These are phyloP conservation scores for Lottia scabra DNA, from an alignment of 2,888 invertebrate genomes.

Conservation along the genomic window DNA sequence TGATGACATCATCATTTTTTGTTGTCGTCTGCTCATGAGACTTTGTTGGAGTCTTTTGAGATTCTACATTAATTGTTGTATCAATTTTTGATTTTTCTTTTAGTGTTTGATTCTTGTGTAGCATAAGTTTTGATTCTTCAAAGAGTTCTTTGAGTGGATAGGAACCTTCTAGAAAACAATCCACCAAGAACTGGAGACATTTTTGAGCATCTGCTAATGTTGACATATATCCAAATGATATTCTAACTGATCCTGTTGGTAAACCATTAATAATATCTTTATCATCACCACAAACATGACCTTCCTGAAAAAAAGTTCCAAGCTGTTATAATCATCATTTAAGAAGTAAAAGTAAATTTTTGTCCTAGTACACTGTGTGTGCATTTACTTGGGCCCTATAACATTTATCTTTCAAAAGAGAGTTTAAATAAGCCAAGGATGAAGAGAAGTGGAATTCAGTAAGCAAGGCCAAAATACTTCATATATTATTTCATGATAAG, in stretches of 20 bases:
- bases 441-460: too few species aligned
- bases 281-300: constrained; percentile 92
- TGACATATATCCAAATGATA: constrained; percentile 94
- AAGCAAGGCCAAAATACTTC: too few species aligned
- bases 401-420: too few species aligned
- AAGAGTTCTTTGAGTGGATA: constrained; percentile 8
- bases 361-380: too few species aligned
- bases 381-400: too few species aligned
- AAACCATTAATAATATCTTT: constrained; percentile 85
- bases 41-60: background rate
- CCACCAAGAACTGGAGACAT: constrained; percentile 80
- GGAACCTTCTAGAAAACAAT: constrained; percentile 75
- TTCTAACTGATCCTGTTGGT: constrained; percentile 92
- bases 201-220: constrained; percentile 79
- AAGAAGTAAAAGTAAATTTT: too few species aligned
- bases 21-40: background rate
- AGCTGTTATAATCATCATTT: too few species aligned
- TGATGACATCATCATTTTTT: background rate
- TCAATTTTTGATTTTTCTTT: background rate
- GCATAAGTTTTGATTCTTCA: background rate
- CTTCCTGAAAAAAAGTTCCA: constrained; percentile 68
- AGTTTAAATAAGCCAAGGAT: too few species aligned
- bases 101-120: background rate
- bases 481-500: too few species aligned
- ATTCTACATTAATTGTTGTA: background rate